Evolutionary conservation across 2,113 vertebrate species (phyloP), one percentile per base, ranked within the genome.

Genomic region (Arizona elegans): DNA sequence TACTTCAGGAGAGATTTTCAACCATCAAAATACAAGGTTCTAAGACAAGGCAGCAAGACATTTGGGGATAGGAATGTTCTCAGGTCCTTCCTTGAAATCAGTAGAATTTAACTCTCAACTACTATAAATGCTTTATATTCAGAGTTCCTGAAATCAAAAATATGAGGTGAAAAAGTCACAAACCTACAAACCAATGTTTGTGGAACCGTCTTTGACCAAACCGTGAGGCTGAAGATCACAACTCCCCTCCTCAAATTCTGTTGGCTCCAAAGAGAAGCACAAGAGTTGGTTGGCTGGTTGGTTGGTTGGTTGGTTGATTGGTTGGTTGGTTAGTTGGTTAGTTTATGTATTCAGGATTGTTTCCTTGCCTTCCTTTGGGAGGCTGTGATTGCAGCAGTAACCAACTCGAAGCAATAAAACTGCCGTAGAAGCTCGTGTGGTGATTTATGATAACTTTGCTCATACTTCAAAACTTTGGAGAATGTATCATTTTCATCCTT

Each of bases 401-500:
- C 86, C 23, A 75, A 93, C 10, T 54, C 70, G 43, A 65, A 87
- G 47, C 21, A 15, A 38, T 58, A 91, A 91, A 93, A 62, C 54
- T 33, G 8, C 91, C 26, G 3, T 81, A 43, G 29, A 92, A 95
- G 24, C 24, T 88, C 26, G 2, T 65, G 23, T 43, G 0, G 0
- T 91, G 95, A 92, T 91, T 43, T 54, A 70, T 88, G 88, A 75
- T 95, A 90, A 4, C 52, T 89, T 58, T 88, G 47, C 9, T 54
- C 56, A 9, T 88, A 86, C 91, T 47, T 93, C 13, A 50, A 21
- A 65, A 33, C 62, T 88, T 43, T 13, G 43, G 10, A 91, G 58
- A 93, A 91, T 43, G 55, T 91, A 92, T 87, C 93, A 47, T 11
- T 89, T 93, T 93, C 26, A 50, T 94, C 23, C 88, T 87, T 93